Evolutionary conservation across 1,140 invertebrate genomes (phyloP).

Genomic region (Phymorhynchus buccinoides): DNA sequence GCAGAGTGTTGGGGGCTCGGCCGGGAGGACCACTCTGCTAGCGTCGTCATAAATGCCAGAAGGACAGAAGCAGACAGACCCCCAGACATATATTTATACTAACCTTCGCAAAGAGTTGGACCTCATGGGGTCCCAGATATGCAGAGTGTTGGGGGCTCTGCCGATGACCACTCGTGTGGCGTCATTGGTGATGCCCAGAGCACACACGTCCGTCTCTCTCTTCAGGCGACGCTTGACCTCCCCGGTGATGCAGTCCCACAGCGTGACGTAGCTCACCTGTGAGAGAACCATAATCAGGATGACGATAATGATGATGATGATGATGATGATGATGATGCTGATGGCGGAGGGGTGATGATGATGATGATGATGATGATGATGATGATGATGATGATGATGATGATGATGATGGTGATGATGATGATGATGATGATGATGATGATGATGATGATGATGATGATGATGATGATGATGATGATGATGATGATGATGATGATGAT

Average conservation of each 20-base stretch:
- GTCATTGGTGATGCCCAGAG: conserved; percentile 66
- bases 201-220: conserved; percentile 68
- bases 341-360: background rate
- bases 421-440: conserved; percentile 6
- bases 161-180: conserved; percentile 68
- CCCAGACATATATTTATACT: too few relatives aligned
- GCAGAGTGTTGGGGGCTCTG: conserved; percentile 63
- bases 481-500: conserved; percentile 9
- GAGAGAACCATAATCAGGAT: background rate
- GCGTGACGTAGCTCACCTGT: conserved; percentile 67
- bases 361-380: background rate
- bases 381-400: conserved; percentile 26
- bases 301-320: background rate
- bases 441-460: conserved; percentile 16
- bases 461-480: conserved; percentile 15
- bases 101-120: conserved; percentile 50
- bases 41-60: conserved; percentile 67
- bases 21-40: conserved; percentile 68
- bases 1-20: conserved; percentile 62
- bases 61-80: too few relatives aligned
- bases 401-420: background rate
- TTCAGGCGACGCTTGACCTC: conserved; percentile 66
- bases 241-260: conserved; percentile 68
- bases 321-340: conserved; percentile 4
- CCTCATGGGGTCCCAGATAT: conserved; percentile 69